Base-by-base conservation (phyloP, 2,888 invertebrate genomes). In the Strigamia maritima region DNA sequence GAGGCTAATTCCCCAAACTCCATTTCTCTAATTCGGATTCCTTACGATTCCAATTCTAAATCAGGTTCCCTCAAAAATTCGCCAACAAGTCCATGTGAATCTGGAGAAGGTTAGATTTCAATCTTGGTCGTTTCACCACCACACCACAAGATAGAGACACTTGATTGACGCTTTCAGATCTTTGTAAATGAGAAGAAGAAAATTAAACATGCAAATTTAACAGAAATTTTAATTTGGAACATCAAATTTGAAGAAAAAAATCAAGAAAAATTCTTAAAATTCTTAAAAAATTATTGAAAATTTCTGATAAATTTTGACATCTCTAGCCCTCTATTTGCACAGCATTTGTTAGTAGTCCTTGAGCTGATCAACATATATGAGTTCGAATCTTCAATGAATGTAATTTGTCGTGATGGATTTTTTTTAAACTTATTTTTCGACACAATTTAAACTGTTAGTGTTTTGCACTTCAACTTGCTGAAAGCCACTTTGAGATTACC, bases 1-100 rank as follows among this genome's bases (percentile, higher is more conserved):
- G 70, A 70, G 70, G 70, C 70, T 28, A 28, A 70, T 3, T 70
- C 70, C 70, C 70, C 70, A 70, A 28, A 10, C 14, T 70, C 70
- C 70, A 28, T 70, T 24, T 28, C 70, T n/a, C 12, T 70, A 14
- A 70, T 70, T 28, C 28, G 14, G 26, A 70, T 70, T 26, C 28
- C 26, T 12, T 28, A 26, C n/a, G 70, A 70, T 28, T 70, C 70
- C 26, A 65, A 65, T 19, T 24, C 60, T 12, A 35, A 35, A 35
- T 35, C 35, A 1, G 14, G 12, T 28, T 70, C 70, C 7, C 28
- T 28, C 6, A 70, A 70, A 70, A 70, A 70, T 70, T 70, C 70
- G 28, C 70, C 70, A 14, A 28, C 28, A 70, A 70, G 70, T 70
- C 70, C 28, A 7, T 70, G 26, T 70, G 70, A 14, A 12, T 70